Evolutionary conservation across 2,797 vertebrate genomes (phyloP).

Genomic region (Lagodon rhomboides): DNA sequence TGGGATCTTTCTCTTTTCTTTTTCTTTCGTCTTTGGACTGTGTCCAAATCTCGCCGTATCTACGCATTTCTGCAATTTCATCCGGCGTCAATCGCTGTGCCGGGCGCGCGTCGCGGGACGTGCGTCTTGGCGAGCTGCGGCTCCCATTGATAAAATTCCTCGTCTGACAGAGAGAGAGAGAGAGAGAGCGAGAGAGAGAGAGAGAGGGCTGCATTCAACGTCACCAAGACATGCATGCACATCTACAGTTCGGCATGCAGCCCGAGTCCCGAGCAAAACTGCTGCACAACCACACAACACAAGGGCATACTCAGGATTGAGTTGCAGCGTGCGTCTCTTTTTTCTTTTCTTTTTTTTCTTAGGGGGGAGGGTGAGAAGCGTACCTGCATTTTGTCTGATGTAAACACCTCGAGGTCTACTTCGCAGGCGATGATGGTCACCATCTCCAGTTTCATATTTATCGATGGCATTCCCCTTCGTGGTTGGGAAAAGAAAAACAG

Average conservation of each 20-base stretch:
- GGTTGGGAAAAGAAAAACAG: conserved; percentile 37
- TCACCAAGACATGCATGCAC: conserved; percentile 68
- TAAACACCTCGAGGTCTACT: conserved; percentile 88
- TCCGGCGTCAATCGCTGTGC: conserved; percentile 39
- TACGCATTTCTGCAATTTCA: conserved; percentile 52
- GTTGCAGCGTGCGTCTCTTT: conserved; percentile 29
- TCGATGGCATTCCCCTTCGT: conserved; percentile 88
- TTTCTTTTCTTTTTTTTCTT: not conserved
- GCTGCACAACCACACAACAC: conserved; percentile 43
- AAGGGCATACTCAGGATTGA: conserved; percentile 5
- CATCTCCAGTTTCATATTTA: conserved; percentile 92
- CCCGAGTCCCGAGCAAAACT: conserved; percentile 16
- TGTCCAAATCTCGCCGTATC: not conserved
- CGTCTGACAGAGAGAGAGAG: conserved; percentile 32
- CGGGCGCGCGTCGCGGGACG: conserved; percentile 45
- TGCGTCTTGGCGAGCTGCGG: conserved; percentile 76
- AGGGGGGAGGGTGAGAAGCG: not conserved
- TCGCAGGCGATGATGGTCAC: conserved; percentile 90
- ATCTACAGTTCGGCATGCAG: conserved; percentile 48
- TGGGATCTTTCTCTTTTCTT: too few relatives aligned
- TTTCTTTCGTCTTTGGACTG: too few relatives aligned
- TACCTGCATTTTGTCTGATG: conserved; percentile 90
- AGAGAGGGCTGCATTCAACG: conserved; percentile 76
- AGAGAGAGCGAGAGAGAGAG: not conserved
- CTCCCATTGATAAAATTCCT: conserved; percentile 86